A percentile compares a stretch with the other conserved stretches of the same genome.
phyloP scores from a whole-genome alignment of 2,113 vertebrate genomes.

The Anolis sagrei region DNA sequence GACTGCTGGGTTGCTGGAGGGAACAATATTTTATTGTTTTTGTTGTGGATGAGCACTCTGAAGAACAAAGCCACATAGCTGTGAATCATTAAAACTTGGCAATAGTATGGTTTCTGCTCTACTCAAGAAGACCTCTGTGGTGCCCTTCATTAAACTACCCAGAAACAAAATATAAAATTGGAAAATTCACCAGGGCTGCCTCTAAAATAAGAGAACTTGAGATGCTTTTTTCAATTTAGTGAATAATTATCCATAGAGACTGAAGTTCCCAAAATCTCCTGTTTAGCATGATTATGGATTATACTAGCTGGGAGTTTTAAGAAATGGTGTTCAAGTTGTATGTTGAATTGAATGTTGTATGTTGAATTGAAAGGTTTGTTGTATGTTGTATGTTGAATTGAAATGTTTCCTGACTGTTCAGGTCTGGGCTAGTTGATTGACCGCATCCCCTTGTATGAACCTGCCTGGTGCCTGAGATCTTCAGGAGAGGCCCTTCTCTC shows the following conservation, averaged over 20 bases:
- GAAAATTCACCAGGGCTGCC: constrained; percentile 22
- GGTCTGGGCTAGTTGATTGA: too few relatives aligned
- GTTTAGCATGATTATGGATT: too few relatives aligned
- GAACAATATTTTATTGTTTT: constrained; percentile 51
- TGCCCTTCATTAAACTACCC: constrained; percentile 12
- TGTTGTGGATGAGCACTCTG: constrained; percentile 53
- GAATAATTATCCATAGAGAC: not conserved
- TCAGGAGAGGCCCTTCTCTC: too few relatives aligned
- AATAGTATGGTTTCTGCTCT: constrained; percentile 1
- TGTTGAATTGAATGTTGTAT: too few relatives aligned
- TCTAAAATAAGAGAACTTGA: not conserved
- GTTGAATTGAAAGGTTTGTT: too few relatives aligned
- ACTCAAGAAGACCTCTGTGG: not conserved
- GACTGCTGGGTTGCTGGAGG: constrained; percentile 49
- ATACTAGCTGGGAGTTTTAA: too few relatives aligned
- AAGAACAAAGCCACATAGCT: constrained; percentile 42
- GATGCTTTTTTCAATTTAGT: not conserved
- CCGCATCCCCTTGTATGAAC: too few relatives aligned
- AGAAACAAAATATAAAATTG: constrained; percentile 26
- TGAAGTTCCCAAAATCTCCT: too few relatives aligned
- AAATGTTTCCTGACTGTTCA: too few relatives aligned
- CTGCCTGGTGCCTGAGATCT: too few relatives aligned
- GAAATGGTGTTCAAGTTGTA: too few relatives aligned
- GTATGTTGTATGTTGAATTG: too few relatives aligned
- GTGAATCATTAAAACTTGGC: constrained; percentile 61